Evolutionary conservation across 2,888 invertebrate species (phyloP), one percentile per base, ranked within the genome.

Genomic region (Pelosia muscerda): DNA sequence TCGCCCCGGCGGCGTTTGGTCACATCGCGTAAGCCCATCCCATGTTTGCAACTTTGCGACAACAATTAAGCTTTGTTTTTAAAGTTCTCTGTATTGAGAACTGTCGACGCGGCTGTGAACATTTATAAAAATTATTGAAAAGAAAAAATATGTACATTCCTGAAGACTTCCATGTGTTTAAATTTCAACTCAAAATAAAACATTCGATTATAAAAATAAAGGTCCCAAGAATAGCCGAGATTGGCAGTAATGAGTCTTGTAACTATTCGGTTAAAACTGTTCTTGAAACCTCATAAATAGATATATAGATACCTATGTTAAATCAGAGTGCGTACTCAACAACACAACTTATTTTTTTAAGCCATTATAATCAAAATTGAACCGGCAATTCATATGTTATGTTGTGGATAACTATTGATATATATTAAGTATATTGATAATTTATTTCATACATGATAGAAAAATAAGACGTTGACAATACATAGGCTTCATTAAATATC

Each of bases 1-100:
- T 84, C 87, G 88, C 90, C 87, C 84, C 28, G 90, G 96, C 96
- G 95, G 96, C 95, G 95, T 95, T 95, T 96, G 96, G 96, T 96
- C 96, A 95, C 96, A 96, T 96, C 95, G 96, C 96, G 96, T 96
- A 96, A 96, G 96, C 96, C 96, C 96, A 96, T 96, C 96, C 96
- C 96, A 95, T 95, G 79, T 90, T 94, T 92, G 90, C 93, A 92
- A 92, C 73, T 88, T 94, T 91, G 91, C 95, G 94, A 95, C 95
- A 95, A 95, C 95, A 95, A 95, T 95, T 95, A 95, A 95, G 95
- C 95, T 94, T 93, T 93, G 94, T 94, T 93, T 91, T 87, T 82
- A 80, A 84, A 79, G 82, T 84, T 90, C 88, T 86, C 89, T 82
- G 69, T 84, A 87, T 84, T 75, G 87, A 89, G 90, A 91, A 90